Evolutionary conservation across 1,140 invertebrate species (phyloP).

Genomic region (Diachasmimorpha longicaudata): DNA sequence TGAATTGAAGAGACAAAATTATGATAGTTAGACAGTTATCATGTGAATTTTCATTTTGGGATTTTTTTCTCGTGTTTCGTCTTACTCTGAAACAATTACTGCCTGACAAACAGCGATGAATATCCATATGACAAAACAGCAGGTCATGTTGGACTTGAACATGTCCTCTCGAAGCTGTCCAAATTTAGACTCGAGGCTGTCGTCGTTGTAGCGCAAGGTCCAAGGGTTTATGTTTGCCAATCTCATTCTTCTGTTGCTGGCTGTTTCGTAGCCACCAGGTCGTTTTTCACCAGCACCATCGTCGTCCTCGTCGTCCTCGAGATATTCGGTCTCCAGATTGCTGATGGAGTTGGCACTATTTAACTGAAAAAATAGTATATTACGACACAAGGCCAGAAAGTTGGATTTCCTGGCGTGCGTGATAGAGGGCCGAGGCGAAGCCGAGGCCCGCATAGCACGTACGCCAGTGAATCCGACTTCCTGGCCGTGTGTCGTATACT

Average conservation of each 20-base stretch:
- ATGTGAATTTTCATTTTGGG: too few species aligned
- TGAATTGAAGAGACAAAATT: too few species aligned
- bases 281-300: constrained; percentile 68
- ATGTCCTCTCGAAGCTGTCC: constrained; percentile 88
- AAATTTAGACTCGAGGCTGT: constrained; percentile 78
- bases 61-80: not conserved
- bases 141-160: constrained; percentile 94
- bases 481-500: too few species aligned
- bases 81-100: constrained; percentile 79
- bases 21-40: too few species aligned
- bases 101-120: constrained; percentile 83
- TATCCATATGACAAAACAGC: constrained; percentile 89
- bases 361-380: constrained; percentile 52
- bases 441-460: too few species aligned
- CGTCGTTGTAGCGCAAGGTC: constrained; percentile 84
- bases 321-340: constrained; percentile 59
- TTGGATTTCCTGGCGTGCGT: too few species aligned
- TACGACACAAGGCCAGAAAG: too few species aligned
- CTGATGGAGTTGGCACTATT: constrained; percentile 61
- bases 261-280: constrained; percentile 89
- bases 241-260: constrained; percentile 90
- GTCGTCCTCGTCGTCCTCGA: constrained; percentile 56
- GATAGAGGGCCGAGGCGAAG: too few species aligned
- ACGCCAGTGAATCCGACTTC: too few species aligned
- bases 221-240: constrained; percentile 85